Base-by-base conservation (phyloP, 2,888 invertebrate genomes). In the Hydraecia micacea region DNA sequence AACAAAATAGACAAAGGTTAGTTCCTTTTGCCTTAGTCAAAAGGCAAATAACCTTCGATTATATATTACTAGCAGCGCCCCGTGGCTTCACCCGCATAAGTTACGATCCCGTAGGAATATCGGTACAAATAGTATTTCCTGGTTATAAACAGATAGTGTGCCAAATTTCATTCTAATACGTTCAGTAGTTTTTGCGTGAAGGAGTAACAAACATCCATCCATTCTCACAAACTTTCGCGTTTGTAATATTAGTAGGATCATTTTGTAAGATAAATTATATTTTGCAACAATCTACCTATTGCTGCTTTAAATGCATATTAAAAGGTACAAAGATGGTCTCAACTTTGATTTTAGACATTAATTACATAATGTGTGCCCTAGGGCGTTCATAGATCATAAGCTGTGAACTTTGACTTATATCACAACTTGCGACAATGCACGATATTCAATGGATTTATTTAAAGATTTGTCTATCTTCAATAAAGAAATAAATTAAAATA, bases 301-400 rank as follows among this genome's bases (percentile, higher is more conserved):
- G 21, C 39, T 39, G 39, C 55, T 79, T 79, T 11, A 46, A 55
- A 71, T 49, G 62, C 28, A 75, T 55, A 72, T 80, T 49, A 49
- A 28, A 21, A 73, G 32, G 42, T n/a, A 72, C 28, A 82, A 78
- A 79, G 66, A 70, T 49, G 66, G 66, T 70, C 62, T 42, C 66
- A 42, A 70, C 58, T 72, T 63, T 62, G 62, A 79, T 67, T 70
- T 72, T 70, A 72, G 67, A 77, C 15, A 60, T 73, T 79, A 83
- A 79, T 84, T 71, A 68, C 25, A 39, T 79, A 84, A 83, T 73
- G 73, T 70, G n/a, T 60, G 70, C 73, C 81, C 63, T 68, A 18
- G 67, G 73, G 73, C 76, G 39, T 65, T 60, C 32, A 46, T 73
- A 73, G 62, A 80, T 73, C 46, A 36, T 58, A 58, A 63, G 42